Evolutionary conservation across 1,140 invertebrate genomes (phyloP).

Genomic region (Zaprionus inermis): DNA sequence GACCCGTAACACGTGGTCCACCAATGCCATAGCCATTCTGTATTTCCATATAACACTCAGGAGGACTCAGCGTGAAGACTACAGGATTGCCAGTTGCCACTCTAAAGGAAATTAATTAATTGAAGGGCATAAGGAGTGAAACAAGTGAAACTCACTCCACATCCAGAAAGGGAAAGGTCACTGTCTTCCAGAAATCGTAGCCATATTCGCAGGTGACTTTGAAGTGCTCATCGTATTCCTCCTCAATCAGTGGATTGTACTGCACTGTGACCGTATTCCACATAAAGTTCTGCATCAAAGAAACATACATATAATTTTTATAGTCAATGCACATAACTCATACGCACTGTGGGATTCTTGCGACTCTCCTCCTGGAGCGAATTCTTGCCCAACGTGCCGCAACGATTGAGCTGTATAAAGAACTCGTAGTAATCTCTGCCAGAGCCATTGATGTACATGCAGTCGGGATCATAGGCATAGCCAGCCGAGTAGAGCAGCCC

Average conservation of each 20-base stretch:
- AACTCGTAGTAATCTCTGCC: conserved; percentile 96
- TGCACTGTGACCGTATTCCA: conserved; percentile 98
- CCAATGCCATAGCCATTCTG: conserved; percentile 93
- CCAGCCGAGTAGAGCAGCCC: conserved; percentile 96
- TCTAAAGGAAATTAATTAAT: conserved; percentile 85
- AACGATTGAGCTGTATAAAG: conserved; percentile 95
- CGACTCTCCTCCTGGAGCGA: conserved; percentile 92
- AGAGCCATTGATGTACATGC: conserved; percentile 97
- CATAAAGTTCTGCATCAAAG: conserved; percentile 94
- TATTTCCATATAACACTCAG: conserved; percentile 98
- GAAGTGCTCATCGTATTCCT: conserved; percentile 97
- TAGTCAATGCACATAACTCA: background rate
- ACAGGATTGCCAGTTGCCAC: conserved; percentile 96
- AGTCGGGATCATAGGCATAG: conserved; percentile 96
- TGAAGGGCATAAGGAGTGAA: background rate
- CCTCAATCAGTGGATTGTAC: conserved; percentile 96
- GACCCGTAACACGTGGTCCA: conserved; percentile 93
- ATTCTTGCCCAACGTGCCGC: conserved; percentile 95
- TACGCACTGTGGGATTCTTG: conserved; percentile 91
- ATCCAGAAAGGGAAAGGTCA: conserved; percentile 96
- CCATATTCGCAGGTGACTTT: conserved; percentile 97
- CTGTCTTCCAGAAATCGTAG: conserved; percentile 98
- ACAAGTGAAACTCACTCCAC: conserved; percentile 92
- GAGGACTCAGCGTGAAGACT: conserved; percentile 96
- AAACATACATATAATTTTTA: background rate